A percentile compares a stretch with the other conserved stretches of the same genome.
Evolutionary conservation across 2,888 invertebrate species (phyloP).

Genomic region (Seladonia tumulorum): DNA sequence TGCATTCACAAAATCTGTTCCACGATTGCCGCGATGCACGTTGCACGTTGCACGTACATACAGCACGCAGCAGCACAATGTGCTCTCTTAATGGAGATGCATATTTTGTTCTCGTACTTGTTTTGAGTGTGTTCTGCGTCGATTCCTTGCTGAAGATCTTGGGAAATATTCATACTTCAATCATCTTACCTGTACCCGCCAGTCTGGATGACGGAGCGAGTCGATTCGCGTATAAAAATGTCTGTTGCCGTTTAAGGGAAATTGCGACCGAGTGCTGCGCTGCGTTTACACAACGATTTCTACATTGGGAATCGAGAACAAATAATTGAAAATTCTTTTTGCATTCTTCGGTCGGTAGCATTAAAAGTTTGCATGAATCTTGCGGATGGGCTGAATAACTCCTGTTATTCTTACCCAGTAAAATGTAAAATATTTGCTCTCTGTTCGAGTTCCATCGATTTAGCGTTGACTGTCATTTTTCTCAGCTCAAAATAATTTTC

Average conservation of each 20-base stretch:
- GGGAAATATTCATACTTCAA: constrained; percentile 2
- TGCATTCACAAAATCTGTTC: background rate
- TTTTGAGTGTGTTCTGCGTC: background rate
- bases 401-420: too few species aligned
- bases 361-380: too few species aligned
- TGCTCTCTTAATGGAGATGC: constrained; percentile 1
- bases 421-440: too few species aligned
- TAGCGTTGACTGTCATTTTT: too few species aligned
- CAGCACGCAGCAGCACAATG: background rate
- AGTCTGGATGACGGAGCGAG: background rate
- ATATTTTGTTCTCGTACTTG: background rate
- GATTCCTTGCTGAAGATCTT: background rate
- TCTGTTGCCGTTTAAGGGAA: background rate
- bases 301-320: background rate
- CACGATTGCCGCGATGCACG: background rate
- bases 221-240: background rate
- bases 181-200: background rate
- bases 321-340: background rate
- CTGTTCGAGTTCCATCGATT: too few species aligned
- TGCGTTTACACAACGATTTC: background rate
- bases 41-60: background rate
- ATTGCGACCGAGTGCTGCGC: background rate
- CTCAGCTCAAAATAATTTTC: too few species aligned
- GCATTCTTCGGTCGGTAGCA: too few species aligned
- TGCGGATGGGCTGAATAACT: too few species aligned